These are phyloP conservation scores for Dastarcus helophoroides DNA, from an alignment of 2,888 invertebrate species.

Conservation along the genomic window DNA sequence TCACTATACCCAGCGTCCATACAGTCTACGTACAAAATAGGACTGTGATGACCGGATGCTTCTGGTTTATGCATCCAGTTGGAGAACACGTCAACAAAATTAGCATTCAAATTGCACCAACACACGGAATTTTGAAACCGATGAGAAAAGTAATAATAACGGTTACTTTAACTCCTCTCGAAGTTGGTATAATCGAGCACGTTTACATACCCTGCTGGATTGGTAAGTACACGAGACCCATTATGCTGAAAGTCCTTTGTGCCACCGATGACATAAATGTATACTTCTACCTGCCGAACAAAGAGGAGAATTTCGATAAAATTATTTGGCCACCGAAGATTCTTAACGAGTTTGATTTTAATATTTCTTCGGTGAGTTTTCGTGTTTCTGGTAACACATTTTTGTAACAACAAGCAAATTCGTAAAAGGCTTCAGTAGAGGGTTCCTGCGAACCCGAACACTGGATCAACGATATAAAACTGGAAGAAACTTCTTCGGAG, in stretches of 20 bases:
- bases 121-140: conserved; percentile 23
- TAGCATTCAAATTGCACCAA: conserved; percentile 24
- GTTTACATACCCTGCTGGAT: conserved; percentile 33
- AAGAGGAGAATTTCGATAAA: conserved; percentile 16
- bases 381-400: too few species aligned
- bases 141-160: conserved; percentile 18
- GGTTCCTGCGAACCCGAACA: too few species aligned
- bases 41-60: conserved; percentile 22
- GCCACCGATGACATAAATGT: conserved; percentile 30
- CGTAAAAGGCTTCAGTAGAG: too few species aligned
- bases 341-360: conserved; percentile 8
- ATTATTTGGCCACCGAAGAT: conserved; percentile 24
- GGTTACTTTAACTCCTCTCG: conserved; percentile 25
- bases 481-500: too few species aligned
- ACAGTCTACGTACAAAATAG: conserved; percentile 28
- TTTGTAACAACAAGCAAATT: too few species aligned
- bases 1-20: conserved; percentile 22
- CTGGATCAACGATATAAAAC: too few species aligned
- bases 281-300: conserved; percentile 28
- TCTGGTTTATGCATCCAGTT: conserved; percentile 22
- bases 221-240: conserved; percentile 21
- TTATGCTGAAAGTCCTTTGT: conserved; percentile 29
- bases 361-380: too few species aligned
- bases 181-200: conserved; percentile 30
- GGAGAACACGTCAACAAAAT: conserved; percentile 27